Evolutionary conservation across 2,888 invertebrate species (phyloP).

Genomic region (Philonicus albiceps): DNA sequence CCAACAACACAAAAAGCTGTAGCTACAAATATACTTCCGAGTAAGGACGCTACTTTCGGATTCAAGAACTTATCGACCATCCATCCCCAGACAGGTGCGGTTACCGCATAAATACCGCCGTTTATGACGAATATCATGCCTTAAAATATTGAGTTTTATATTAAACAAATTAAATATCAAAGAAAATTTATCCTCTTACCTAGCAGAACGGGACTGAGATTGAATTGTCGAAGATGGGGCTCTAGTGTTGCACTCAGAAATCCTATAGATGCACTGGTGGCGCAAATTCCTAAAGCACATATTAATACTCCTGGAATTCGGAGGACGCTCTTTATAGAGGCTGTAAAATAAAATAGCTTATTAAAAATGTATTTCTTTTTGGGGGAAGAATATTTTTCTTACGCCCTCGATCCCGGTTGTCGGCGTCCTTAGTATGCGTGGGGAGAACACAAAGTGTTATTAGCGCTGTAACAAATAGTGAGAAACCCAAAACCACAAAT

Average conservation of each 20-base stretch:
- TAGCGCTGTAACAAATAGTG: conserved; percentile 77
- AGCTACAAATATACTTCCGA: conserved; percentile 73
- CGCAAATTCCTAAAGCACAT: conserved; percentile 75
- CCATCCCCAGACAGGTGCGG: conserved; percentile 83
- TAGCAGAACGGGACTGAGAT: conserved; percentile 49
- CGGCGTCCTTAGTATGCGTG: conserved; percentile 67
- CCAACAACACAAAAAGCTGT: conserved; percentile 72
- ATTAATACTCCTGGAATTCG: conserved; percentile 78
- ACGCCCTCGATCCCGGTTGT: conserved; percentile 70
- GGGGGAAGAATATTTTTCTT: conserved; percentile 54
- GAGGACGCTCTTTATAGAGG: conserved; percentile 71
- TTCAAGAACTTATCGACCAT: conserved; percentile 75
- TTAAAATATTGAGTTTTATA: conserved; percentile 60
- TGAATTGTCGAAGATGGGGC: conserved; percentile 74
- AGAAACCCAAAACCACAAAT: conserved; percentile 79
- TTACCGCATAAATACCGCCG: conserved; percentile 80
- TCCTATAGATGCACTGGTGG: conserved; percentile 82
- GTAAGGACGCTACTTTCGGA: conserved; percentile 74
- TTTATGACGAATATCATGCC: conserved; percentile 86
- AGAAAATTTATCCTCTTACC: conserved; percentile 28
- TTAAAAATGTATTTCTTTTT: not conserved
- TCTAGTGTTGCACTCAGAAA: conserved; percentile 90
- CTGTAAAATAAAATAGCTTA: conserved; percentile 59
- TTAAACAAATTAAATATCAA: not conserved
- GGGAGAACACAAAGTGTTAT: conserved; percentile 79